Conservation (phyloP, 2,888 invertebrate species). For the Bellardia pandia region DNA sequence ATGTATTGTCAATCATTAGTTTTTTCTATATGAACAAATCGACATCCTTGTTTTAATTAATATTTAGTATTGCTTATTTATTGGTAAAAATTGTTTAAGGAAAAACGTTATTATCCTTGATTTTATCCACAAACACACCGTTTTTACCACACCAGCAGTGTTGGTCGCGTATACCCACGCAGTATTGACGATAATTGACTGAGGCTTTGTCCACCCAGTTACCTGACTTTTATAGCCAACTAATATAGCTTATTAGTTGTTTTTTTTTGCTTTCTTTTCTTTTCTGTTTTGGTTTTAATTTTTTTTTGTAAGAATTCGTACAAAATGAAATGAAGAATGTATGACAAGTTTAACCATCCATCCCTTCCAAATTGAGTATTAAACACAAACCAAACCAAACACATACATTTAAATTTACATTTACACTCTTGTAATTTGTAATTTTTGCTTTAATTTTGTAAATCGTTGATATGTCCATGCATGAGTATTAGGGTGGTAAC, state of each 20-base stretch:
- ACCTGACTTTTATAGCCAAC: constrained; percentile 72
- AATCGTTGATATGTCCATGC: not conserved
- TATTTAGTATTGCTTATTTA: not conserved
- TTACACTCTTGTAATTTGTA: not conserved
- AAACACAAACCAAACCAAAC: constrained; percentile 49
- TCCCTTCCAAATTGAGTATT: constrained; percentile 67
- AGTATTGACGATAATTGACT: constrained; percentile 69
- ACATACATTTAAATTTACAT: constrained; percentile 41
- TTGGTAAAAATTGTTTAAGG: not conserved
- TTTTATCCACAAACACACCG: no score
- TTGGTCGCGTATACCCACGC: constrained; percentile 64
- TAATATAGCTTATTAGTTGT: constrained; percentile 67
- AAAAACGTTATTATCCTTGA: no score
- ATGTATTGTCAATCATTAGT: not conserved
- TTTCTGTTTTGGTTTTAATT: not conserved
- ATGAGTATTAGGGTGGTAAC: not conserved
- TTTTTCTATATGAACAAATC: not conserved
- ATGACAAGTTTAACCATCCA: constrained; percentile 65
- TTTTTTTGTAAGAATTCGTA: constrained; percentile 55
- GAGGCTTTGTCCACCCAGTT: constrained; percentile 68
- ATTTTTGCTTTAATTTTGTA: not conserved
- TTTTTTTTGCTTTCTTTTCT: constrained; percentile 24
- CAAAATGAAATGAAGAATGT: constrained; percentile 66
- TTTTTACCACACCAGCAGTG: constrained; percentile 46
- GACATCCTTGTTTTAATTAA: constrained; percentile 21